phyloP scores from a whole-genome alignment of 2,888 invertebrate species.

The Eurytoma californica region DNA sequence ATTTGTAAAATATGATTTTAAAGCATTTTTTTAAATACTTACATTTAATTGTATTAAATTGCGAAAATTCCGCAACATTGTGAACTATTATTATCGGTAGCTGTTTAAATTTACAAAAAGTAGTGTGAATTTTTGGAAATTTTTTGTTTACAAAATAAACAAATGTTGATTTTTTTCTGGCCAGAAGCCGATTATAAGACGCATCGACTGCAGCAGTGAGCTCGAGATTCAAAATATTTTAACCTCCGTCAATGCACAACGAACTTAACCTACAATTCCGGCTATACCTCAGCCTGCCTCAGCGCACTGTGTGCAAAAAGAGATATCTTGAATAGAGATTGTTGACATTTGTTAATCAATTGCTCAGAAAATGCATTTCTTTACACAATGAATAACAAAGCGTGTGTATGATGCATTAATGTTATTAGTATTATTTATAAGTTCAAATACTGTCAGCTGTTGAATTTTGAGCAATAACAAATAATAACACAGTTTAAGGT shows the following conservation, averaged over 20 bases:
- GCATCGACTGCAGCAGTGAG: not conserved
- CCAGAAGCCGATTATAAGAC: not conserved
- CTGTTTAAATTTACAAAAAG: constrained; percentile 7
- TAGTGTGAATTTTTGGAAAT: not conserved
- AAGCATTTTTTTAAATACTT: constrained; percentile 54
- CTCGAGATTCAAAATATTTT: not conserved
- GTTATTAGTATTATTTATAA: not conserved
- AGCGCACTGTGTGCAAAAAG: no score
- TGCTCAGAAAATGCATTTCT: not conserved
- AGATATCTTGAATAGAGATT: no score
- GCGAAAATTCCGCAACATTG: constrained; percentile 65
- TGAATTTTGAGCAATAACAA: not conserved
- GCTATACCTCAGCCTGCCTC: no score
- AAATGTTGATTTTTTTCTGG: not conserved
- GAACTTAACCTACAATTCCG: not conserved
- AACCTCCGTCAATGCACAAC: not conserved
- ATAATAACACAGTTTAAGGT: constrained; percentile 11
- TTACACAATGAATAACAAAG: not conserved
- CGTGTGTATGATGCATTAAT: not conserved
- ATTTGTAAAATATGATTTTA: not conserved
- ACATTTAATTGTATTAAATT: constrained; percentile 62
- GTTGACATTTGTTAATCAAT: no score
- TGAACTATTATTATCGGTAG: constrained; percentile 18
- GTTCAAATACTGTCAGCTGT: not conserved
- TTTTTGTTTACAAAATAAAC: not conserved